Percentiles rank a stretch among this genome's conserved stretches.
phyloP scores from a whole-genome alignment of 2,888 invertebrate species.

The Cephus nigrinus region DNA sequence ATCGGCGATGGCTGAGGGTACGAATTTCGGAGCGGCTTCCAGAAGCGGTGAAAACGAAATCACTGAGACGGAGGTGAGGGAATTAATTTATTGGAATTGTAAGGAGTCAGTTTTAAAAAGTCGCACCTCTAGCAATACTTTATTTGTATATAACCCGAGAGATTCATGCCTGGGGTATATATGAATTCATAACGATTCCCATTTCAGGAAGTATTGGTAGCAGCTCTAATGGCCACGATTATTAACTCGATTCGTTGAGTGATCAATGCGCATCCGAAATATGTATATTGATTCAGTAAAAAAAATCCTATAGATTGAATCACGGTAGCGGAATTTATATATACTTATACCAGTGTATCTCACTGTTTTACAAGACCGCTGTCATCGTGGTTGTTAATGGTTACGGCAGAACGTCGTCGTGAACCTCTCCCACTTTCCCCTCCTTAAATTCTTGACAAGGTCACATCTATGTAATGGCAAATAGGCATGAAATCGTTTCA shows the following conservation, averaged over 20 bases:
- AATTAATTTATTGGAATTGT: not conserved
- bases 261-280: not conserved
- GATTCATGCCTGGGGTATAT: not conserved
- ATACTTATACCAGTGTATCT: not conserved
- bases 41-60: constrained; percentile 59
- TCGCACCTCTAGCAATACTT: not conserved
- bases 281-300: not conserved
- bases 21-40: constrained; percentile 53
- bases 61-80: constrained; percentile 57
- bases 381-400: not conserved
- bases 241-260: not conserved
- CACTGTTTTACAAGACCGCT: not conserved
- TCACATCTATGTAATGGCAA: constrained; percentile 59
- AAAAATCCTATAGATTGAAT: not conserved
- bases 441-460: constrained; percentile 58
- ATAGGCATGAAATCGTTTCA: constrained; percentile 55
- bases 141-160: not conserved
- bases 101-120: not conserved
- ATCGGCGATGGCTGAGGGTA: constrained; percentile 57
- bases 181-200: not conserved
- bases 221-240: not conserved
- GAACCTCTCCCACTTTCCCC: constrained; percentile 36
- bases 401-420: constrained; percentile 10
- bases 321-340: not conserved
- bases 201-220: not conserved